Percentiles rank a stretch among this genome's conserved stretches.
Conservation (phyloP, 2,888 invertebrate species). For the Lasioglossum malachurum region DNA sequence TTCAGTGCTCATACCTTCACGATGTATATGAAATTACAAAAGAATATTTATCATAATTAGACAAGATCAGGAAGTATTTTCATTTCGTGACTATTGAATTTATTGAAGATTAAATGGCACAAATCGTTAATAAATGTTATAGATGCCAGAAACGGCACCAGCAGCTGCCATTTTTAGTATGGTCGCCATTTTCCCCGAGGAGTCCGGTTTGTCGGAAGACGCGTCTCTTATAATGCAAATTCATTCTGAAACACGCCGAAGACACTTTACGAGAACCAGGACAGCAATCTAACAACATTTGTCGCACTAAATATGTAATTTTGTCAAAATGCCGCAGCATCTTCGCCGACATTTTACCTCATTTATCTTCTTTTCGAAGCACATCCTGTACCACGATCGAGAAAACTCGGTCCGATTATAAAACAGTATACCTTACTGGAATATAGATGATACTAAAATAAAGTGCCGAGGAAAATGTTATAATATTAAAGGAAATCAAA, state of each 20-base stretch:
- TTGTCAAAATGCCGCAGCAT: background rate
- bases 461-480: background rate
- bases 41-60: background rate
- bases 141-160: background rate
- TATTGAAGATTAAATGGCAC: background rate
- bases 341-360: background rate
- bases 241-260: background rate
- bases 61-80: too few species aligned
- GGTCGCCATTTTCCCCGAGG: background rate
- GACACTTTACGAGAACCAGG: background rate
- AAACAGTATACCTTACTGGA: background rate
- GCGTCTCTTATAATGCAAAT: background rate
- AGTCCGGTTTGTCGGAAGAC: background rate
- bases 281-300: slow-evolving; percentile 13
- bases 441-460: background rate
- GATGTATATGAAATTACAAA: background rate
- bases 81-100: too few species aligned
- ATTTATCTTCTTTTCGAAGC: background rate
- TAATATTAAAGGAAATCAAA: background rate
- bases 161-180: background rate
- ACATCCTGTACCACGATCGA: background rate
- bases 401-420: background rate
- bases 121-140: background rate
- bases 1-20: background rate
- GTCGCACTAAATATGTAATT: slow-evolving; percentile 3